Evolutionary conservation across 2,888 invertebrate species (phyloP).

Genomic region (Patella caerulea): DNA sequence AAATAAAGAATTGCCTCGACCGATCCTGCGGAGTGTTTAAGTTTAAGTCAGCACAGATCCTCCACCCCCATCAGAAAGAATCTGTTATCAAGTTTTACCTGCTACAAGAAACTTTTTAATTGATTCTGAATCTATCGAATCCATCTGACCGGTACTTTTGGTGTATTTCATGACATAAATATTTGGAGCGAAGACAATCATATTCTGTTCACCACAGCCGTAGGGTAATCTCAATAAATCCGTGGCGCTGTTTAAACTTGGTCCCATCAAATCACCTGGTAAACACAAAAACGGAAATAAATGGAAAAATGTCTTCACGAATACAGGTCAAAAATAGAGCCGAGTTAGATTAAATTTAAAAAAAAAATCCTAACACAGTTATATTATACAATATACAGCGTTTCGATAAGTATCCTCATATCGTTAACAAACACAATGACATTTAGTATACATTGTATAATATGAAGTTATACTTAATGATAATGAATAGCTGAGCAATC

Average conservation of each 20-base stretch:
- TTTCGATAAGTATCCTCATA: too few species aligned
- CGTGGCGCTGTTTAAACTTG: conserved; percentile 74
- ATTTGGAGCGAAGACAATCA: conserved; percentile 83
- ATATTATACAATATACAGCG: too few species aligned
- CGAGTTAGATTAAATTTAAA: too few species aligned
- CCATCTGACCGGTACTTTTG: conserved; percentile 74
- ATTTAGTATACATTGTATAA: too few species aligned
- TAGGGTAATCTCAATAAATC: conserved; percentile 79
- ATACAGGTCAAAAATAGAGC: neutral
- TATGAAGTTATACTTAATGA: too few species aligned
- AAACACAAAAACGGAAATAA: conserved; percentile 20
- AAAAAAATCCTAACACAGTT: too few species aligned
- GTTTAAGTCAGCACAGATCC: too few species aligned
- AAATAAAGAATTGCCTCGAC: too few species aligned
- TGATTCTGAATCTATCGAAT: conserved; percentile 72
- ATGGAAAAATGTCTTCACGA: neutral
- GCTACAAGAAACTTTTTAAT: conserved; percentile 11
- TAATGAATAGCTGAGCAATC: too few species aligned
- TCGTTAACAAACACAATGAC: too few species aligned
- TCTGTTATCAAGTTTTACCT: conserved; percentile 1
- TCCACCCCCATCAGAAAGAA: too few species aligned
- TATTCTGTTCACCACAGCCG: conserved; percentile 87
- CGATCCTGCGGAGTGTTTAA: too few species aligned
- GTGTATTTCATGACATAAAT: conserved; percentile 79
- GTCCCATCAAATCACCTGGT: conserved; percentile 70